Conservation (phyloP, 1,140 invertebrate species). For the Schlechtendalia chinensis region DNA sequence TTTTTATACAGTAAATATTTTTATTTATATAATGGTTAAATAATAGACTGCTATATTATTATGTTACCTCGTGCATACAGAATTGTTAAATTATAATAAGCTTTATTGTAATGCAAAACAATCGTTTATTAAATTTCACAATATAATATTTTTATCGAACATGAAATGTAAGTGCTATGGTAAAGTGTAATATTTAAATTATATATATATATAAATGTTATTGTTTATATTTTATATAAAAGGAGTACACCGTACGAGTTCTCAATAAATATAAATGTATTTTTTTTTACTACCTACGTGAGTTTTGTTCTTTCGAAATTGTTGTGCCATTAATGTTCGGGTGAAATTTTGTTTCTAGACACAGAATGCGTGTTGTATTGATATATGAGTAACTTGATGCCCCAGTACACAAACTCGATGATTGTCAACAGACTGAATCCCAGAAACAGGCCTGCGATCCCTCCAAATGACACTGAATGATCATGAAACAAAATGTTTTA, state of each 20-base stretch:
- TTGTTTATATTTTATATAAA: slow-evolving; percentile 6
- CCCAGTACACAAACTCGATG: slow-evolving; percentile 54
- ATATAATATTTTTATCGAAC: slow-evolving; percentile 1
- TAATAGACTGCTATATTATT: slow-evolving; percentile 13
- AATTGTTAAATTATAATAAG: background rate
- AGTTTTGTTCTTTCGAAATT: background rate
- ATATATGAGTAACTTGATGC: slow-evolving; percentile 40
- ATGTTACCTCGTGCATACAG: background rate
- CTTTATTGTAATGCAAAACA: background rate
- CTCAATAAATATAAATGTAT: slow-evolving; percentile 20
- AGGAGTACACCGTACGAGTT: background rate
- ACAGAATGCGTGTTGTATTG: slow-evolving; percentile 7
- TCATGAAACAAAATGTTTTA: background rate
- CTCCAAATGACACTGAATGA: slow-evolving; percentile 54
- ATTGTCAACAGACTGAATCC: slow-evolving; percentile 55
- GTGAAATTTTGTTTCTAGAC: background rate
- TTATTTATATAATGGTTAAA: background rate
- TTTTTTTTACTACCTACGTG: slow-evolving; percentile 3
- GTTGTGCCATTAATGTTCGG: background rate
- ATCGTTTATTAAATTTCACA: background rate
- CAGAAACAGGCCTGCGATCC: slow-evolving; percentile 54
- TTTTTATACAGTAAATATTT: slow-evolving; percentile 5
- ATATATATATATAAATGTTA: background rate
- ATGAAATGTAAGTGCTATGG: background rate
- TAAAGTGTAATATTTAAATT: background rate